Evolutionary conservation across 64 coral and sea anemone genomes (phyloP).

Genomic region (Porites lutea): DNA sequence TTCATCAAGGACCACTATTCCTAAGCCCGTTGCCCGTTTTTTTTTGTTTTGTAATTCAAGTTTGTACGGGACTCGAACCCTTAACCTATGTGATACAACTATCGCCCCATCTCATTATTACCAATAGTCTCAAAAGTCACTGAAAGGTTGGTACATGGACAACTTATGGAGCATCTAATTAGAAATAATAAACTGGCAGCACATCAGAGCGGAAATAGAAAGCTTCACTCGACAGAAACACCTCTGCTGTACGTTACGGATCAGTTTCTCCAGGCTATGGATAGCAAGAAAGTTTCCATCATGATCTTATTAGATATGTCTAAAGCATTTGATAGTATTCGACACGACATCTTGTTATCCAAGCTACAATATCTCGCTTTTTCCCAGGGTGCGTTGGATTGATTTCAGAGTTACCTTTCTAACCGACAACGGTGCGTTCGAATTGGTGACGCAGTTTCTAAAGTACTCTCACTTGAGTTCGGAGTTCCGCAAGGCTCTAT

Average conservation of each 20-base stretch:
- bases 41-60: too few relatives aligned
- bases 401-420: not conserved
- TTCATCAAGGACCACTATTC: too few relatives aligned
- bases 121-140: too few relatives aligned
- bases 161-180: not conserved
- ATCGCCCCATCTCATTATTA: too few relatives aligned
- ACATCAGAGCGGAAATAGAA: constrained; percentile 2
- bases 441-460: not conserved
- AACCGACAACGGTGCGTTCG: not conserved
- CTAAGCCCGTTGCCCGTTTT: too few relatives aligned
- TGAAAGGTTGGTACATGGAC: too few relatives aligned
- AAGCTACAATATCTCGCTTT: constrained; percentile 9
- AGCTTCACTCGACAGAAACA: not conserved
- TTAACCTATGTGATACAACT: too few relatives aligned
- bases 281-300: not conserved
- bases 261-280: constrained; percentile 23
- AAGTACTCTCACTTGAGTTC: not conserved
- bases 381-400: not conserved
- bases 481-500: constrained; percentile 5
- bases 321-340: too few relatives aligned
- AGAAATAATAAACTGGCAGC: constrained; percentile 24
- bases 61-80: too few relatives aligned
- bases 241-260: constrained; percentile 28
- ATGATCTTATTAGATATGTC: too few relatives aligned
- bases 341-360: not conserved